A percentile compares a stretch with the other conserved stretches of the same genome.
Evolutionary conservation across 2,113 vertebrate genomes (phyloP).

Genomic region (Picathartes gymnocephalus): DNA sequence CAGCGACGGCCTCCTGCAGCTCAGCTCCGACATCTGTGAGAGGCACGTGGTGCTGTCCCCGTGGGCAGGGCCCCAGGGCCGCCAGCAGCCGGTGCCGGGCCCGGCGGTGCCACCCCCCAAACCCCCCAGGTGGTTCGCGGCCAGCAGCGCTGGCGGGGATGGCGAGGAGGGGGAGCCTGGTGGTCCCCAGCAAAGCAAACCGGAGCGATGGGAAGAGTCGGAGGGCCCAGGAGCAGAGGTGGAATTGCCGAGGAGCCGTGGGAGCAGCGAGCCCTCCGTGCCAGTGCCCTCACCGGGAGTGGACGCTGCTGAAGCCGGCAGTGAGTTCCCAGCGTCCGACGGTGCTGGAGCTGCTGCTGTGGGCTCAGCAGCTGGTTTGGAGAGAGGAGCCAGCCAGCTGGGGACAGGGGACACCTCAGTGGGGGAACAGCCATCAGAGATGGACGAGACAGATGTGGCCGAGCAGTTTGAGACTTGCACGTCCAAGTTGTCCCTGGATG

Average conservation of each 20-base stretch:
- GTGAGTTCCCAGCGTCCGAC: fast-evolving
- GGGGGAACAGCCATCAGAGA: not conserved
- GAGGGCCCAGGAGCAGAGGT: not conserved
- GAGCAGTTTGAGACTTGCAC: slow-evolving; percentile 71
- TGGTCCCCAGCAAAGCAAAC: fast-evolving
- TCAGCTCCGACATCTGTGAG: not conserved
- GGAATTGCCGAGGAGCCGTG: not conserved
- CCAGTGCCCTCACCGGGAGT: fast-evolving
- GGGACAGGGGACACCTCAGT: not conserved
- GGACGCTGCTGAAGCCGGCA: not conserved
- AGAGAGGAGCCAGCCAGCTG: not conserved
- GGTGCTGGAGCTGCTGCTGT: not conserved
- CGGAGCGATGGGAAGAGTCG: fast-evolving
- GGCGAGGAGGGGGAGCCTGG: not conserved
- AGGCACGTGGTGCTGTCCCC: not conserved
- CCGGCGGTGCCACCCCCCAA: not conserved
- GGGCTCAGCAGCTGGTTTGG: not conserved
- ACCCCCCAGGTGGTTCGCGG: slow-evolving; percentile 4
- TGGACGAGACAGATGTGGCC: not conserved
- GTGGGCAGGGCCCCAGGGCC: not conserved
- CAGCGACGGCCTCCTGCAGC: not conserved
- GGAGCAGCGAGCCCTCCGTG: not conserved
- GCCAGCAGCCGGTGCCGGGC: not conserved
- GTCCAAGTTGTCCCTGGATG: slow-evolving; percentile 13
- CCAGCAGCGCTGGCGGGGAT: fast-evolving